Evolutionary conservation across 2,113 vertebrate species (phyloP).

Genomic region (Cyrtonyx montezumae): DNA sequence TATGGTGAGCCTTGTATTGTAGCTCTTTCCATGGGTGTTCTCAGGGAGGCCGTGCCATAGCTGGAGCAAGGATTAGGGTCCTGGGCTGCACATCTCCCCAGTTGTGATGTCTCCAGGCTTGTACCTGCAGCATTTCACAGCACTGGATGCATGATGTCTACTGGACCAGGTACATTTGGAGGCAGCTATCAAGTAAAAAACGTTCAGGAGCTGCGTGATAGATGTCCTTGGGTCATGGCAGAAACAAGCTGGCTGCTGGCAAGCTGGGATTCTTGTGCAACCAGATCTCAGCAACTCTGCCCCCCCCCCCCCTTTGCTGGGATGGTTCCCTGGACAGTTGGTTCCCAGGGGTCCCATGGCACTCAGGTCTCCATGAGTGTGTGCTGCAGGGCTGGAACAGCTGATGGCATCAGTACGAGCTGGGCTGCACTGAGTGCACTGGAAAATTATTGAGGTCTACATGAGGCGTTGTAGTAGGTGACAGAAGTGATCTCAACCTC

Average conservation of each 20-base stretch:
- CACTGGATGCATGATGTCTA: too few relatives aligned
- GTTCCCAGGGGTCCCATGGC: accelerated
- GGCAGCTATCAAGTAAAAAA: background rate
- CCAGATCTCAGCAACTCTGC: background rate
- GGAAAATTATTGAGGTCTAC: background rate
- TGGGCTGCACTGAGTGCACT: accelerated
- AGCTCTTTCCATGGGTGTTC: background rate
- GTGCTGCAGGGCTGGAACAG: background rate
- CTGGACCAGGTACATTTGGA: background rate
- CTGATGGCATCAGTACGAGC: accelerated
- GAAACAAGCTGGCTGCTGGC: background rate
- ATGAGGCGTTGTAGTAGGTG: background rate
- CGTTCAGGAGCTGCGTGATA: background rate
- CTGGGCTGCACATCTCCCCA: background rate
- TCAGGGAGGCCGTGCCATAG: background rate
- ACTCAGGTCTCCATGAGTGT: background rate
- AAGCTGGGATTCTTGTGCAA: background rate
- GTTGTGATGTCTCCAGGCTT: background rate
- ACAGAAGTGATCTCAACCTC: background rate
- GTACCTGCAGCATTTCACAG: background rate
- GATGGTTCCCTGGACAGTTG: background rate
- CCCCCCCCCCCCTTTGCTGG: background rate
- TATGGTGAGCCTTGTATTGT: too few relatives aligned
- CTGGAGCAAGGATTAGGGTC: background rate
- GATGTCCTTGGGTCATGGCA: accelerated